Percentiles rank a stretch among this genome's conserved stretches.
Evolutionary conservation across 2,797 vertebrate species (phyloP).

Genomic region (Argyrosomus regius): DNA sequence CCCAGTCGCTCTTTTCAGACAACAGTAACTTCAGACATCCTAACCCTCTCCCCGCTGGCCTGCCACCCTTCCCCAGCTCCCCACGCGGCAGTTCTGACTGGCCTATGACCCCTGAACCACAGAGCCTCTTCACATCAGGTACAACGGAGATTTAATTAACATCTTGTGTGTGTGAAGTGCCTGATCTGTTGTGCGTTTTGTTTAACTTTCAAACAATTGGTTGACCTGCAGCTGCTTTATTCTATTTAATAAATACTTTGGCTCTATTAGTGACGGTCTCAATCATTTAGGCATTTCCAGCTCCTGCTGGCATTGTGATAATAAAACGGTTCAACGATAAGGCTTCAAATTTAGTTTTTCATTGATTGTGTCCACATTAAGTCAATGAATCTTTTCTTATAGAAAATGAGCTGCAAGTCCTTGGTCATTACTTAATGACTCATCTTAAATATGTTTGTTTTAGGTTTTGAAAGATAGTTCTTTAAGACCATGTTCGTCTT

Average conservation of each 20-base stretch:
- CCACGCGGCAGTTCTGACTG: constrained; percentile 92
- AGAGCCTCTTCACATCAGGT: constrained; percentile 99
- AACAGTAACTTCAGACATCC: constrained; percentile 97
- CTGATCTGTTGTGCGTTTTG: not conserved
- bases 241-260: not conserved
- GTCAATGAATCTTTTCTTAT: not conserved
- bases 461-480: not conserved
- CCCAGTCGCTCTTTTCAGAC: constrained; percentile 98
- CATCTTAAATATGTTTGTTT: not conserved
- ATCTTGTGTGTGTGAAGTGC: not conserved
- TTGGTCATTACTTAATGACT: not conserved
- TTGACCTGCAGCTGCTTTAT: constrained; percentile 23
- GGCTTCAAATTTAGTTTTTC: not conserved
- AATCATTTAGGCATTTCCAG: not conserved
- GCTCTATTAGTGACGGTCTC: not conserved
- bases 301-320: not conserved
- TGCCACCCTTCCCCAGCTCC: constrained; percentile 93
- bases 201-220: not conserved
- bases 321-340: not conserved
- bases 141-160: not conserved
- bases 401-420: constrained; percentile 3
- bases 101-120: constrained; percentile 98
- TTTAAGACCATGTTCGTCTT: not conserved
- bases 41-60: constrained; percentile 95
- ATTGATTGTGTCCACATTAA: not conserved